Conservation (phyloP, 1,140 invertebrate species). For the Lamellibrachia luymesi region DNA sequence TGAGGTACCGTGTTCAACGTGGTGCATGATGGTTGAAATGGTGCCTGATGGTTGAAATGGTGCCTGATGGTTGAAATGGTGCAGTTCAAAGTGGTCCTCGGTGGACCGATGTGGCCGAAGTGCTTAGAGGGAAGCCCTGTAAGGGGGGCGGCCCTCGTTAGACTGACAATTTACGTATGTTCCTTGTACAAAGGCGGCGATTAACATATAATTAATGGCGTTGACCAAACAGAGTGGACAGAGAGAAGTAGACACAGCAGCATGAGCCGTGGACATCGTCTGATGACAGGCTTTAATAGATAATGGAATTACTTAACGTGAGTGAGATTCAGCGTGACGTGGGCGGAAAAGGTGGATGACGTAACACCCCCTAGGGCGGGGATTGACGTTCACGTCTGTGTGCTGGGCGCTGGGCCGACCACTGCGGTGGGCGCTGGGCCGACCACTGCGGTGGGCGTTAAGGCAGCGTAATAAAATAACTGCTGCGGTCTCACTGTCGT, state of each 20-base stretch:
- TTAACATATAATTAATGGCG: not conserved
- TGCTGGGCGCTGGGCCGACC: too few relatives aligned
- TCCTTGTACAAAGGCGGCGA: not conserved
- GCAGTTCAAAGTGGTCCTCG: too few relatives aligned
- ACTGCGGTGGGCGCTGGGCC: too few relatives aligned
- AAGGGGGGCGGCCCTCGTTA: not conserved
- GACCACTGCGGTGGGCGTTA: too few relatives aligned
- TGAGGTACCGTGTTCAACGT: too few relatives aligned
- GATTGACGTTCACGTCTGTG: not conserved
- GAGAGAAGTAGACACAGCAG: not conserved
- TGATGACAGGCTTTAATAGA: not conserved
- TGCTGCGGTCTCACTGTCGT: too few relatives aligned
- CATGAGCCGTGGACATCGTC: not conserved
- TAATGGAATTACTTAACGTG: not conserved
- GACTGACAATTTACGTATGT: not conserved
- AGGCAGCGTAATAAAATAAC: too few relatives aligned
- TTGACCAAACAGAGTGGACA: not conserved
- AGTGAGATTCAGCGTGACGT: not conserved
- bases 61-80: too few relatives aligned
- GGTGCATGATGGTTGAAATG: too few relatives aligned
- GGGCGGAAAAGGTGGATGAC: not conserved
- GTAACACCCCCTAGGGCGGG: not conserved
- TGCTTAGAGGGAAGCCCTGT: not conserved
- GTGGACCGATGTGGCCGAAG: not conserved
- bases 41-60: too few relatives aligned